Evolutionary conservation across 2,797 vertebrate species (phyloP), one percentile per base, ranked within the genome.

Genomic region (Aulostomus chinensis): DNA sequence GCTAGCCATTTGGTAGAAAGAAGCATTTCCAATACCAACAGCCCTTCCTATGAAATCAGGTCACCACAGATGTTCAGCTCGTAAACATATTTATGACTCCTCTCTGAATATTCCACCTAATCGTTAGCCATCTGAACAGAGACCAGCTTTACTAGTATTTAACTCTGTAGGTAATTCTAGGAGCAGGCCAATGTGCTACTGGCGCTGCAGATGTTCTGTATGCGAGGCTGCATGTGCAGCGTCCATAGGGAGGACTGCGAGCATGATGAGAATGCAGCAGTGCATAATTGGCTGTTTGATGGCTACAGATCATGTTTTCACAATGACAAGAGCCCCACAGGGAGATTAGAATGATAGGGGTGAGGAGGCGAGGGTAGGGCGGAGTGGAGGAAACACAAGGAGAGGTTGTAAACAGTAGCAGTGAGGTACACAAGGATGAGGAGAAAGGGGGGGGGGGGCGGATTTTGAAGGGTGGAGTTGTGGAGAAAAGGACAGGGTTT

Each of bases 241-340:
- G 41, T 78, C 83, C 73, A 24, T 43, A 56, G 77, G 83, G 83
- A 74, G 58, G 47, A 50, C 30, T 7, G 43, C 12, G 70, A 40
- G 69, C 88, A 80, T 84, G 83, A 86, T 76, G 74, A 70, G 88
- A 90, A 91, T 89, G 74, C 82, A 64, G 75, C 75, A 50, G 76
- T 72, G 74, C 83, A 83, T 87, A 88, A 90, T 89, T 77, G 67
- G 68, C 73, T 56, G 74, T 82, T 84, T 88, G 88, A 91, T 83
- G 78, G 86, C 76, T 40, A 66, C 81, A 67, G 78, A 89, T 91
- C 84, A 81, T 90, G 85, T 89, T 90, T 89, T 86, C 78, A 74
- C 80, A 80, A 87, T 85, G 81, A 88, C 78, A 78, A 84, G 74
- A 74, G 61, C 75, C 73, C 80, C 76, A 73, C 41, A 1, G 76